Base-by-base conservation (phyloP, 1,140 invertebrate species). In the Drosophila ficusphila region DNA sequence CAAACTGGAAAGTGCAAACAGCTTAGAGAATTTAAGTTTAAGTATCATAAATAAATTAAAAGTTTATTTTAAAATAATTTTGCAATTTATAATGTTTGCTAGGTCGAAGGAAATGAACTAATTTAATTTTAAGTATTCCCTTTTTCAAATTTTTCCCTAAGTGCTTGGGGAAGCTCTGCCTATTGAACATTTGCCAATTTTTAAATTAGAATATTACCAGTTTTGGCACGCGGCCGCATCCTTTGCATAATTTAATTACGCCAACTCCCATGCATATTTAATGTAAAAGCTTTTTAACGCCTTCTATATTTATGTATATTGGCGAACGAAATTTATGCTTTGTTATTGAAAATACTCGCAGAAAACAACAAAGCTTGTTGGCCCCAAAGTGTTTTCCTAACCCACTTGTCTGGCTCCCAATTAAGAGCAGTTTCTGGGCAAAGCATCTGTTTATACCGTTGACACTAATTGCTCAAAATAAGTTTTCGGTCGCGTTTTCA, bases 181-280 rank as follows among this genome's bases (percentile, higher is more conserved):
- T 76, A 81, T 86, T 86, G 81, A 86, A 77, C 51, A 29, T 61
- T 77, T 86, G 81, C 81, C 81, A 86, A 82, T 76, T 85, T 41
- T 58, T 86, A 81, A 85, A 81, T 85, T 79, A 73, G 68, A 76
- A 73, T 76, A 85, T 86, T 81, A 65, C 85, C 71, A 85, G 68
- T 86, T 86, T 88, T 86, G 81, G 81, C 81, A 86, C 72, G 79
- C 79, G 65, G 76, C 76, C 76, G 67, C 81, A 81, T 41, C 68
- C 57, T 70, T 88, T 81, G 72, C 68, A 76, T 86, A 86, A 86
- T 86, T 86, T 56, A 81, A 86, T 86, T 86, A 86, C 58, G 76
- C 58, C 41, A 73, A 53, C 82, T 48, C 44, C 69, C 77, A 88
- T 86, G 81, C 83, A 86, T 86, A 86, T 81, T 77, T 69, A 76